phyloP scores from a whole-genome alignment of 2,113 vertebrate species.

The Coptodon bakossiorum region DNA sequence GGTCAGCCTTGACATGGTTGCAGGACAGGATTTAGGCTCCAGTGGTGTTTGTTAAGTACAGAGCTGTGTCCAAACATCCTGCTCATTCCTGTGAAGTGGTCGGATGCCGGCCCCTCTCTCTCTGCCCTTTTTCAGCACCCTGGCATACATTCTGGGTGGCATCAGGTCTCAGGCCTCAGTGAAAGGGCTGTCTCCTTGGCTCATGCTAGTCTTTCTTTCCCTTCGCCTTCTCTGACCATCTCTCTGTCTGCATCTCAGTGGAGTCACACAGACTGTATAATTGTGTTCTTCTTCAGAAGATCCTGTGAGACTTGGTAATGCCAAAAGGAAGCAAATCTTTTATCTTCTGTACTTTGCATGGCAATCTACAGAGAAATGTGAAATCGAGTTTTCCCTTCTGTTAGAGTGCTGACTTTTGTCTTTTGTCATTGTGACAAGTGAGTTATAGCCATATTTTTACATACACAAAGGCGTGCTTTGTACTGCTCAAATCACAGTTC shows the following conservation, averaged over 20 bases:
- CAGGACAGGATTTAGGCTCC: constrained; percentile 56
- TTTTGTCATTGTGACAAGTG: constrained; percentile 58
- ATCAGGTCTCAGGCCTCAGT: constrained; percentile 38
- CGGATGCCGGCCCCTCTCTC: constrained; percentile 40
- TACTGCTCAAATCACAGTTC: constrained; percentile 36
- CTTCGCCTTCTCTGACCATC: constrained; percentile 10
- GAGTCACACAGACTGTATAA: not conserved
- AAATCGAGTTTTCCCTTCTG: constrained; percentile 28
- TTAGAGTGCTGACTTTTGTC: constrained; percentile 41
- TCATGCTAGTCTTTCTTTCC: not conserved
- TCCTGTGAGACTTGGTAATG: not conserved
- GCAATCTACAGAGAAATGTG: constrained; percentile 10
- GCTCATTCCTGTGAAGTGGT: constrained; percentile 68
- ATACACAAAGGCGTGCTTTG: constrained; percentile 52
- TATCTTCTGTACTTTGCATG: constrained; percentile 20
- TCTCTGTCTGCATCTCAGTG: not conserved
- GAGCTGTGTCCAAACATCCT: constrained; percentile 67
- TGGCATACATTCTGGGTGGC: constrained; percentile 64
- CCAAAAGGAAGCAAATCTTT: constrained; percentile 30
- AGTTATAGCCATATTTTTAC: constrained; percentile 42
- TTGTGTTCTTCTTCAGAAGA: constrained; percentile 3
- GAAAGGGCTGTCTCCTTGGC: constrained; percentile 23
- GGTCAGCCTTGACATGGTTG: constrained; percentile 55
- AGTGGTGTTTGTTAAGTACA: constrained; percentile 66
- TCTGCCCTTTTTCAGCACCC: constrained; percentile 42